Evolutionary conservation across 2,113 vertebrate species (phyloP).

Genomic region (Globicephala melas): DNA sequence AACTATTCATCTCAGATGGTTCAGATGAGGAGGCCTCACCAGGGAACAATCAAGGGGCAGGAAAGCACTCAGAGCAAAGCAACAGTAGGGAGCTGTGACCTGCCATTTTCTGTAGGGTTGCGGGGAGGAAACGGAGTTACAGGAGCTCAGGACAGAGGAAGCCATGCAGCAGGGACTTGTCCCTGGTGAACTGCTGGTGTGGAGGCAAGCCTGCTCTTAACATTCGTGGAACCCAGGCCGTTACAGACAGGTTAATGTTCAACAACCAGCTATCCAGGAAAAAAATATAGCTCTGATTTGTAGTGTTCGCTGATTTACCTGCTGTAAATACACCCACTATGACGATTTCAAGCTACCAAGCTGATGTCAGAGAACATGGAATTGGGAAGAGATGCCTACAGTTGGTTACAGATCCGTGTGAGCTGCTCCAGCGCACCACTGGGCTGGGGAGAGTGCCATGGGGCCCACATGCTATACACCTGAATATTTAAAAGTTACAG

Average conservation of each 20-base stretch:
- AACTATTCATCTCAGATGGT: neutral
- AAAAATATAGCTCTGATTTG: neutral
- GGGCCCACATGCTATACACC: neutral
- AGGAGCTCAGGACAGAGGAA: neutral
- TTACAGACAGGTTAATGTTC: neutral
- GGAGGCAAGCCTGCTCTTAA: neutral
- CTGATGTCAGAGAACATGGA: neutral
- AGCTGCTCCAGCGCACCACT: neutral
- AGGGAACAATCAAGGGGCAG: neutral
- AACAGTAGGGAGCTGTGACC: neutral
- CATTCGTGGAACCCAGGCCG: neutral
- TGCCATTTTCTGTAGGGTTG: neutral
- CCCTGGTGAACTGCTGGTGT: neutral
- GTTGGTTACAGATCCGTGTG: neutral
- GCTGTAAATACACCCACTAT: neutral
- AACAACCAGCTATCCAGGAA: neutral
- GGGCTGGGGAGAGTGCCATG: too few relatives aligned
- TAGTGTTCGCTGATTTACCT: neutral
- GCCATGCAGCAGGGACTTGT: neutral
- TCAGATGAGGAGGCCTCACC: neutral
- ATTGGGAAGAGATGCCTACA: neutral
- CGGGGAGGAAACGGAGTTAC: neutral
- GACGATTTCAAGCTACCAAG: neutral
- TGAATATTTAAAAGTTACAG: neutral
- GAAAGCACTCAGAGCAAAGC: neutral